These are phyloP conservation scores for Myotis findleyi DNA, from an alignment of 2,797 vertebrate species.

Conservation along the genomic window DNA sequence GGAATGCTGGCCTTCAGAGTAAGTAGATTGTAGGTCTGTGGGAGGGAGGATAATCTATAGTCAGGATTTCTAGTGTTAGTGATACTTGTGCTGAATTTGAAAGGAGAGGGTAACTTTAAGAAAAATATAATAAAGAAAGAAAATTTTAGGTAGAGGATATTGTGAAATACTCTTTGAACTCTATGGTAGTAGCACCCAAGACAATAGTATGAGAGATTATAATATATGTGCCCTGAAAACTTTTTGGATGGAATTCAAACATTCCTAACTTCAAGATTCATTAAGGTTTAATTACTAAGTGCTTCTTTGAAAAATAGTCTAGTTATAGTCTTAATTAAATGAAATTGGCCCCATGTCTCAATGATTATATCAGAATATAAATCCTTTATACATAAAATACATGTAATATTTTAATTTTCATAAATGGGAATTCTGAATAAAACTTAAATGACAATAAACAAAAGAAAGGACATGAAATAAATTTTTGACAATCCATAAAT, in stretches of 20 bases:
- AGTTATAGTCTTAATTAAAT: conserved; percentile 15
- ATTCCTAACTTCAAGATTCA: background rate
- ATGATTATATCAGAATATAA: background rate
- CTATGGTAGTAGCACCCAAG: background rate
- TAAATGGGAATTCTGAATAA: background rate
- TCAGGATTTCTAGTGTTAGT: background rate
- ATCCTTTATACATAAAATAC: background rate
- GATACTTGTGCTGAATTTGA: background rate
- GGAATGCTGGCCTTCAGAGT: background rate
- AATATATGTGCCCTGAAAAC: background rate
- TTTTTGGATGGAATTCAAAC: conserved; percentile 4
- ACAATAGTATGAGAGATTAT: background rate
- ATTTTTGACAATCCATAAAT: background rate
- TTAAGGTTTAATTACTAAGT: conserved; percentile 1
- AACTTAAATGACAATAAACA: background rate
- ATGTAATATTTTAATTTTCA: background rate
- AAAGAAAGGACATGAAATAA: background rate
- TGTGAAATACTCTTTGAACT: background rate
- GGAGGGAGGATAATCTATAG: background rate
- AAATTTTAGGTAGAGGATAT: background rate
- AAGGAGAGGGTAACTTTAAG: conserved; percentile 29
- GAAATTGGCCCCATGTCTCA: background rate
- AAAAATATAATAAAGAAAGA: background rate
- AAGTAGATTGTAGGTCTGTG: background rate
- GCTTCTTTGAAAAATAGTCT: background rate